These are phyloP conservation scores for Hippocampus barbouri DNA, from an alignment of 2,113 vertebrate species.

Conservation along the genomic window DNA sequence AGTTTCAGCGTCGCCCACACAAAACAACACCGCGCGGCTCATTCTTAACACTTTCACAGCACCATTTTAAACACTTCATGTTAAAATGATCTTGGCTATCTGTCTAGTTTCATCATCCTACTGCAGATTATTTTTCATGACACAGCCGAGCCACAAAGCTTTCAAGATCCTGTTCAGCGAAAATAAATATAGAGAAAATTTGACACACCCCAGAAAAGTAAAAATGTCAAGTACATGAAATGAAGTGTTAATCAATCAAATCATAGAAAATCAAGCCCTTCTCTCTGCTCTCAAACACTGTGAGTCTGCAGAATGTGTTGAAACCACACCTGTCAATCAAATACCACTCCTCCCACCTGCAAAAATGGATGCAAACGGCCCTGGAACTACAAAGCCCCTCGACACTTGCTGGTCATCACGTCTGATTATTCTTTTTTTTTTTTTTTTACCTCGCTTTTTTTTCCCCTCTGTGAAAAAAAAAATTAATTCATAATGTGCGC, in stretches of 20 bases:
- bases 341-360: too few relatives aligned
- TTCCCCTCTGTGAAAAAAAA: too few relatives aligned
- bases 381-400: too few relatives aligned
- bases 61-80: slow-evolving; percentile 16
- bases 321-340: too few relatives aligned
- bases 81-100: neutral
- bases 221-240: neutral
- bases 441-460: too few relatives aligned
- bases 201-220: neutral
- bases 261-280: neutral
- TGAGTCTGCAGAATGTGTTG: too few relatives aligned
- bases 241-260: neutral
- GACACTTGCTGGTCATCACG: too few relatives aligned
- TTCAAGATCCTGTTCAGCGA: neutral
- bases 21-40: slow-evolving; percentile 22
- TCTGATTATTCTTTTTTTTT: too few relatives aligned
- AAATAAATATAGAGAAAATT: neutral
- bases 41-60: slow-evolving; percentile 12
- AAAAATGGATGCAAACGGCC: too few relatives aligned
- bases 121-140: neutral
- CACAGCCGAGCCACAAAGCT: neutral
- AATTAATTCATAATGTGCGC: too few relatives aligned
- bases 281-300: neutral
- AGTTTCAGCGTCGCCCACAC: neutral
- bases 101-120: neutral